Evolutionary conservation across 2,888 invertebrate genomes (phyloP).

Genomic region (Brachyptera risi): DNA sequence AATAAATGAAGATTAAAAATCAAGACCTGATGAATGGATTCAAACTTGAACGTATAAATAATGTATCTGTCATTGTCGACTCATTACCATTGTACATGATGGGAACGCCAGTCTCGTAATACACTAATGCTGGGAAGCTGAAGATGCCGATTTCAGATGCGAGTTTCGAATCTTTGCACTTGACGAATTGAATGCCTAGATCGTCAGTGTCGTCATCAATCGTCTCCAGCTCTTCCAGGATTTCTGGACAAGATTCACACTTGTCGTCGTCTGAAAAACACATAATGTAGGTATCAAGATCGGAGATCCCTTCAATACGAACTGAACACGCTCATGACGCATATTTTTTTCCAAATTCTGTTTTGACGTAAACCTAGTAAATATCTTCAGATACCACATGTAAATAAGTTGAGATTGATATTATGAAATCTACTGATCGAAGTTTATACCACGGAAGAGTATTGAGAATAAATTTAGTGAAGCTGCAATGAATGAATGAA

Average conservation of each 20-base stretch:
- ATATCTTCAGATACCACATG: background rate
- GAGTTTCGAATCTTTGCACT: conserved; percentile 83
- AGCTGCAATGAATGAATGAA: too few relatives aligned
- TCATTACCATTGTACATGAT: conserved; percentile 91
- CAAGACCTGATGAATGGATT: too few relatives aligned
- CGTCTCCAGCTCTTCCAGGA: conserved; percentile 83
- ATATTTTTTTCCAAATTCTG: too few relatives aligned
- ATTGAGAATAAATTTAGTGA: too few relatives aligned
- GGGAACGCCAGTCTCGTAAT: conserved; percentile 90
- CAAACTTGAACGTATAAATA: too few relatives aligned
- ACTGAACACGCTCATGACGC: too few relatives aligned
- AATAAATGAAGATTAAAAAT: too few relatives aligned
- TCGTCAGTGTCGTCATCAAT: conserved; percentile 91
- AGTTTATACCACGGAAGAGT: too few relatives aligned
- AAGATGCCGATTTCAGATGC: conserved; percentile 90
- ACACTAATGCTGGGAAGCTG: conserved; percentile 86
- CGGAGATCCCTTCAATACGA: too few relatives aligned
- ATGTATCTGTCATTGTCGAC: too few relatives aligned
- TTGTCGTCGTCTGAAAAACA: conserved; percentile 67
- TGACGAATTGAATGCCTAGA: conserved; percentile 90
- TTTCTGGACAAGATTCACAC: conserved; percentile 78
- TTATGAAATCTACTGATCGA: background rate
- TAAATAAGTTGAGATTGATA: background rate
- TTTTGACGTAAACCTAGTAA: background rate
- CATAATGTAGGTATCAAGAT: too few relatives aligned